Base-by-base conservation (phyloP, 2,113 vertebrate genomes). In the Protomyctophum bolini region DNA sequence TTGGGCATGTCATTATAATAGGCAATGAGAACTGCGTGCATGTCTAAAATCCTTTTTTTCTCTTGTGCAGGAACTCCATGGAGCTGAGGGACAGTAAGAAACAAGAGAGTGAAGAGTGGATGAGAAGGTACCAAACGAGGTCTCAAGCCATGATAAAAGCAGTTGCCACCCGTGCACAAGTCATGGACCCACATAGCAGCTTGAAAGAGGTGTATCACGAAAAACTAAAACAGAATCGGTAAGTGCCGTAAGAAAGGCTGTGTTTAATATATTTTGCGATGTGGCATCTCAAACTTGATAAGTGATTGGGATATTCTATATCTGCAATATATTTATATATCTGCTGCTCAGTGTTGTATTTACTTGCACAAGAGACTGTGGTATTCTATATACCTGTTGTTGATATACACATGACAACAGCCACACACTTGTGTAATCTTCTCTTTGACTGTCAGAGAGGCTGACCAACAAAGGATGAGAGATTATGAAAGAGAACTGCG, bases 401-500 rank as follows among this genome's bases (percentile, higher is more conserved):
- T 41, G 33, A 41, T 41, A 41, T 41, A 6, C 21, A 49, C 57
- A 75, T 82, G 50, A 82, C 1, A 62, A 60, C 49, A 45, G 72
- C 72, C 76, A 57, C 64, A 78, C 11, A 58, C 2, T 7, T 7
- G 62, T 66, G 60, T 75, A 68, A 77, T 88, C 66, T 79, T 62
- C 50, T 75, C 10, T 76, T 14, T 70, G 33, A 47, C 45, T 41
- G 94, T 75, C 87, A 99, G 97, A 87, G 92, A 93, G 73, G 91
- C 91, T 66, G 94, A 97, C 82, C 92, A 82, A 71, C 94, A 94
- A 58, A 95, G 94, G 89, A 86, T 84, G 84, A 95, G 87, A 80
- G 95, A 97, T 29, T 98, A 98, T 88, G 94, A 73, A 84, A 96
- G 88, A 76, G 95, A 98, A 75, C 82, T 98, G 83, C 91, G 92